These are phyloP conservation scores for Agrochola circellaris DNA, from an alignment of 2,888 invertebrate genomes.

Conservation along the genomic window DNA sequence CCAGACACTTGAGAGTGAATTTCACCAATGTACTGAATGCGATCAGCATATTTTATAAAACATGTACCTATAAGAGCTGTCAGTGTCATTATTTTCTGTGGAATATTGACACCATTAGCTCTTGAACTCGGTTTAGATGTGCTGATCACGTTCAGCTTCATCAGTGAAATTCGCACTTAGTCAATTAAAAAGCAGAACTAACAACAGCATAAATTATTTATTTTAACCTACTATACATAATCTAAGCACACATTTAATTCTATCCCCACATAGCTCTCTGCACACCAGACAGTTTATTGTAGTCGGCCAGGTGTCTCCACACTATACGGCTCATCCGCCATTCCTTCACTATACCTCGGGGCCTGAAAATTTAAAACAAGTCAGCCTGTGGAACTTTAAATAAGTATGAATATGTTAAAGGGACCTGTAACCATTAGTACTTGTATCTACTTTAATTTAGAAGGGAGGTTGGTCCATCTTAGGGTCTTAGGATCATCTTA, in stretches of 20 bases:
- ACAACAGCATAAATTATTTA: conserved; percentile 56
- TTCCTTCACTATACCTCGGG: conserved; percentile 94
- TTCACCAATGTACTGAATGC: too few species aligned
- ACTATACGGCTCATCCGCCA: conserved; percentile 97
- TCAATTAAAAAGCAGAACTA: background rate
- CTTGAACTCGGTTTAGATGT: too few species aligned
- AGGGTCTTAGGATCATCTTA: background rate
- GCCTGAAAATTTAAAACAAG: conserved; percentile 84
- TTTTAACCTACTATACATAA: conserved; percentile 42
- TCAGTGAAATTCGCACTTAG: too few species aligned
- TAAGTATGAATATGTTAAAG: background rate
- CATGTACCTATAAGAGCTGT: too few species aligned
- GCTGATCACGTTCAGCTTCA: too few species aligned
- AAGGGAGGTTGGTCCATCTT: background rate
- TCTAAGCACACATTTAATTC: conserved; percentile 36
- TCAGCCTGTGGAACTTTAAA: background rate
- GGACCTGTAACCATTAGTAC: too few species aligned
- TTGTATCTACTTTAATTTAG: background rate
- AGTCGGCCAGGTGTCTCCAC: conserved; percentile 97
- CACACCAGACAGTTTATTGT: conserved; percentile 97
- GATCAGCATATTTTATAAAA: too few species aligned
- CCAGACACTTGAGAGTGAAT: too few species aligned
- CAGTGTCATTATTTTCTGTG: too few species aligned
- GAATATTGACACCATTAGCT: too few species aligned
- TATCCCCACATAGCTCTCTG: conserved; percentile 98